Percentiles rank a stretch among this genome's conserved stretches.
Evolutionary conservation across 1,140 invertebrate genomes (phyloP).

Genomic region (Berghia stephanieae): DNA sequence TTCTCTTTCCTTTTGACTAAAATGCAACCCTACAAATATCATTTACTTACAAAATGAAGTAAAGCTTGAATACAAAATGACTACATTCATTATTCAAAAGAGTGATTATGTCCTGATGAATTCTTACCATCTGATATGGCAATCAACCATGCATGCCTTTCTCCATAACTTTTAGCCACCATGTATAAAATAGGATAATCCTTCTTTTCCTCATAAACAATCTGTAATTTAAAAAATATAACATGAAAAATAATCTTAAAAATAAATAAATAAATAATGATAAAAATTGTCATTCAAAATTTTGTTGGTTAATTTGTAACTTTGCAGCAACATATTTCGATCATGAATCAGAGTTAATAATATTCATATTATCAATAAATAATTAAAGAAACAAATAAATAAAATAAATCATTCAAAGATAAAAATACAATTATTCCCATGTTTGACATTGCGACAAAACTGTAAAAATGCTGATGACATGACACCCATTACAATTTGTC

Average conservation of each 20-base stretch:
- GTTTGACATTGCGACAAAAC: too few relatives aligned
- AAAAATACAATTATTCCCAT: too few relatives aligned
- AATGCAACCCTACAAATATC: background rate
- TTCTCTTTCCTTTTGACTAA: too few relatives aligned
- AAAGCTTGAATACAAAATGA: background rate
- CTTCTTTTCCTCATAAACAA: conserved; percentile 35
- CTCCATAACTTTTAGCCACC: conserved; percentile 29
- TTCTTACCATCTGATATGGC: conserved; percentile 33
- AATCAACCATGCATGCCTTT: conserved; percentile 39
- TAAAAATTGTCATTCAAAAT: too few relatives aligned
- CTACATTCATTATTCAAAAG: background rate
- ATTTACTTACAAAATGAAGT: background rate
- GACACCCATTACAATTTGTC: too few relatives aligned
- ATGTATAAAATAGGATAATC: conserved; percentile 38
- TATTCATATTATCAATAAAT: too few relatives aligned
- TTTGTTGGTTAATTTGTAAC: too few relatives aligned
- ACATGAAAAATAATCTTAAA: background rate
- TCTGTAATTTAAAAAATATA: conserved; percentile 24
- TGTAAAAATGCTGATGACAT: too few relatives aligned
- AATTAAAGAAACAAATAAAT: too few relatives aligned
- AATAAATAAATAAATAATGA: background rate
- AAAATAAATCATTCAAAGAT: too few relatives aligned
- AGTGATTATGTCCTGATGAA: background rate
- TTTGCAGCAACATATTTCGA: too few relatives aligned
- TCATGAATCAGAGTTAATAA: too few relatives aligned